Percentiles rank a stretch among this genome's conserved stretches.
These are phyloP conservation scores for Gymnothorax reevesii DNA, from an alignment of 2,797 vertebrate species.

Conservation along the genomic window DNA sequence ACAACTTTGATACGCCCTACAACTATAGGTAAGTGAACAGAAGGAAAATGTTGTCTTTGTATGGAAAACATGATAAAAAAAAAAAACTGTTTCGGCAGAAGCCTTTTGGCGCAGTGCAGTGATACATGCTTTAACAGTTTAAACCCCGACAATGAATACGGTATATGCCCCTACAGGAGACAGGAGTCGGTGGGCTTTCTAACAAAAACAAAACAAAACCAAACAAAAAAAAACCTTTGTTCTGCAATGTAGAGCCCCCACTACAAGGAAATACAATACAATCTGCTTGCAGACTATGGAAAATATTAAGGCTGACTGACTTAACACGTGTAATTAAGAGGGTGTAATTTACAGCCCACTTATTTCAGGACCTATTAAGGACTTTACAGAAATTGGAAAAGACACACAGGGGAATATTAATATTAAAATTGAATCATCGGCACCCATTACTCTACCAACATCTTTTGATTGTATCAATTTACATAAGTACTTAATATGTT, in stretches of 20 bases:
- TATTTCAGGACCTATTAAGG: neutral
- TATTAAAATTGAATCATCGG: neutral
- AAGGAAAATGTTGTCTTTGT: neutral
- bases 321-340: neutral
- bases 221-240: too few species aligned
- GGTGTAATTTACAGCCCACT: neutral
- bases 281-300: neutral
- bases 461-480: neutral
- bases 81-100: neutral
- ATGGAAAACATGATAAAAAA: neutral
- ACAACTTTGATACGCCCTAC: conserved; percentile 12
- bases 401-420: neutral
- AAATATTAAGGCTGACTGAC: neutral
- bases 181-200: neutral
- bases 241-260: too few species aligned
- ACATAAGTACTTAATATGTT: neutral
- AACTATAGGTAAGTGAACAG: conserved; percentile 32
- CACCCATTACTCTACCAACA: neutral
- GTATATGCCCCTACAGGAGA: too few species aligned
- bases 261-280: neutral
- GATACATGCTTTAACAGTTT: neutral
- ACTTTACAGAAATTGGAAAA: neutral
- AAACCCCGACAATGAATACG: neutral
- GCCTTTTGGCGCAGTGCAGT: neutral
- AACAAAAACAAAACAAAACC: too few species aligned